Evolutionary conservation across 2,888 invertebrate species (phyloP), one percentile per base, ranked within the genome.

Genomic region (Netelia fuscicornis): DNA sequence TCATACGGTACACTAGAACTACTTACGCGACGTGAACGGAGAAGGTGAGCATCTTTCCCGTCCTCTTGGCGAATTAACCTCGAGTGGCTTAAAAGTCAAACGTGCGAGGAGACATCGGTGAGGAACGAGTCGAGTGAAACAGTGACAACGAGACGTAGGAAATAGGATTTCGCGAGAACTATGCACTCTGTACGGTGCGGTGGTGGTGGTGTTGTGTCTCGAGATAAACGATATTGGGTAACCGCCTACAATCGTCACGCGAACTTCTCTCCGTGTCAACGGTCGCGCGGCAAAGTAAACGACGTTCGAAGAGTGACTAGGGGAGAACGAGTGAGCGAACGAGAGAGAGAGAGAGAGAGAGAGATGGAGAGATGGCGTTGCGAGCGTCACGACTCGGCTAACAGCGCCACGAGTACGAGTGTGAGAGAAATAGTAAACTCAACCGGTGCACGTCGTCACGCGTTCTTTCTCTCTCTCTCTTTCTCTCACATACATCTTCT

Each of bases 181-280:
- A 20, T 5, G 60, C 30, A 30, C 30, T 30, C 30, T 30, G 5
- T 30, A 30, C 30, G 30, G 5, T 30, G 30, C 30, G 30, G 30
- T 30, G 30, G 17, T 65, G 75, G 54, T 17, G 17, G 17, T 77
- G 79, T 60, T 58, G 78, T 56, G 68, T 54, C 74, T 78, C 84
- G 76, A n/a, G 86, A 86, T 83, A 86, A 87, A 86, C 84, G 84
- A 79, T 84, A 86, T 84, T 82, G 81, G 75, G 82, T 87, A 83
- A 84, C 84, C 86, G 86, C 87, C 86, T 81, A 87, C 86, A 85
- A 85, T 85, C 72, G 83, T 84, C 87, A 86, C 86, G 86, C 86
- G 79, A 82, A 77, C 71, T 72, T 67, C n/a, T 67, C 65, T 60
- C 64, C 72, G 71, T 11, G 71, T 83, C 71, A 75, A 37, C 72